Evolutionary conservation across 2,797 vertebrate genomes (phyloP).

Genomic region (Sphenopsis melanotis): DNA sequence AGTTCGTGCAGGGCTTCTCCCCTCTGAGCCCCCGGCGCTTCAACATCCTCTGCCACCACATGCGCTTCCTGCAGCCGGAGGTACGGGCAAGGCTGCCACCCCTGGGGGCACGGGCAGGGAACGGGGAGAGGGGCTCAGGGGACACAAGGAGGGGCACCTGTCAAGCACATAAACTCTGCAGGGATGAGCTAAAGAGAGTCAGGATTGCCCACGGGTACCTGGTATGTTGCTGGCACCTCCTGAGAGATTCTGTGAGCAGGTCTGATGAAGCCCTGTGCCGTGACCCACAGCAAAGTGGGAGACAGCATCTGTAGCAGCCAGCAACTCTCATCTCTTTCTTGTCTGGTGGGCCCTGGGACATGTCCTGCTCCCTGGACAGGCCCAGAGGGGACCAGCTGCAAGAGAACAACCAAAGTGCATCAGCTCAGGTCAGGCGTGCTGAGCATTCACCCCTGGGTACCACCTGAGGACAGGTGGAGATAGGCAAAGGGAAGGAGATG

Average conservation of each 20-base stretch:
- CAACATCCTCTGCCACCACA: conserved; percentile 88
- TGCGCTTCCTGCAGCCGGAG: conserved; percentile 82
- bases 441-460: background rate
- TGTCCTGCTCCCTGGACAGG: background rate
- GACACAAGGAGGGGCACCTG: background rate
- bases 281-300: background rate
- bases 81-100: conserved; percentile 23
- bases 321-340: fast-evolving
- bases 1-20: conserved; percentile 75
- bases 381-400: background rate
- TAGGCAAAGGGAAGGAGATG: background rate
- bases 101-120: fast-evolving
- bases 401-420: background rate
- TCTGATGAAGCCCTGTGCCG: background rate
- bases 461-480: fast-evolving
- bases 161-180: fast-evolving
- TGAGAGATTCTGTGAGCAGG: background rate
- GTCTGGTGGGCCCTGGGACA: background rate
- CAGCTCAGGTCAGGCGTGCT: background rate
- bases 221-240: background rate
- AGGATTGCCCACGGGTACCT: background rate
- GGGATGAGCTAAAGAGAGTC: background rate
- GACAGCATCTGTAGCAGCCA: background rate
- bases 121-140: fast-evolving
- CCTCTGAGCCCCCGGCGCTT: conserved; percentile 44